Percentiles rank a stretch among this genome's conserved stretches.
Evolutionary conservation across 2,113 vertebrate genomes (phyloP).

Genomic region (Stegostoma tigrinum): DNA sequence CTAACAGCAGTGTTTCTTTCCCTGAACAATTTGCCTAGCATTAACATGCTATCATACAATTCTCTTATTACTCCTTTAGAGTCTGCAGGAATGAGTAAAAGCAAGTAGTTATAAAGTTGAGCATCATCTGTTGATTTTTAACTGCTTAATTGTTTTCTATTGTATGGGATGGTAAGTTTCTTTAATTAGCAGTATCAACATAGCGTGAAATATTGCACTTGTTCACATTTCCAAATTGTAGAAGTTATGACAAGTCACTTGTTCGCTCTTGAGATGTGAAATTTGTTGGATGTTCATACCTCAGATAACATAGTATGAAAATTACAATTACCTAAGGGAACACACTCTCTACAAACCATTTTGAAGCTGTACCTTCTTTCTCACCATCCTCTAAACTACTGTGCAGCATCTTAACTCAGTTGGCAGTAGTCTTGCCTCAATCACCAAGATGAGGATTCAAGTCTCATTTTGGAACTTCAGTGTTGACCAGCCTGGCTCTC

Average conservation of each 20-base stretch:
- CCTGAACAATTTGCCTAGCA: no score
- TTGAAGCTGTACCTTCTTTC: not conserved
- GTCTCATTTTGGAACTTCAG: not conserved
- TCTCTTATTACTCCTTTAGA: not conserved
- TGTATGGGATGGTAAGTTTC: not conserved
- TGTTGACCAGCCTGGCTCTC: not conserved
- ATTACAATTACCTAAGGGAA: not conserved
- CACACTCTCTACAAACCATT: not conserved
- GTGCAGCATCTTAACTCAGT: not conserved
- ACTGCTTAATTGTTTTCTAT: not conserved
- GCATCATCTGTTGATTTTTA: not conserved
- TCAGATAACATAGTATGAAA: not conserved
- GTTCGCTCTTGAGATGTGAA: not conserved
- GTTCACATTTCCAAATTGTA: not conserved
- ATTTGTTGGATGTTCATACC: not conserved
- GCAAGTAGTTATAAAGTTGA: not conserved
- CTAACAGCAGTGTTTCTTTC: no score
- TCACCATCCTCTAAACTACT: not conserved
- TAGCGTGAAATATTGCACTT: not conserved
- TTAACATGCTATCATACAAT: not conserved
- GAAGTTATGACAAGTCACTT: not conserved
- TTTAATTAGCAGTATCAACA: not conserved
- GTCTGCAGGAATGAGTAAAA: not conserved
- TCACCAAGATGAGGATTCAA: not conserved
- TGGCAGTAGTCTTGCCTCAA: not conserved